Evolutionary conservation across 2,113 vertebrate genomes (phyloP).

Genomic region (Aegithalos caudatus): DNA sequence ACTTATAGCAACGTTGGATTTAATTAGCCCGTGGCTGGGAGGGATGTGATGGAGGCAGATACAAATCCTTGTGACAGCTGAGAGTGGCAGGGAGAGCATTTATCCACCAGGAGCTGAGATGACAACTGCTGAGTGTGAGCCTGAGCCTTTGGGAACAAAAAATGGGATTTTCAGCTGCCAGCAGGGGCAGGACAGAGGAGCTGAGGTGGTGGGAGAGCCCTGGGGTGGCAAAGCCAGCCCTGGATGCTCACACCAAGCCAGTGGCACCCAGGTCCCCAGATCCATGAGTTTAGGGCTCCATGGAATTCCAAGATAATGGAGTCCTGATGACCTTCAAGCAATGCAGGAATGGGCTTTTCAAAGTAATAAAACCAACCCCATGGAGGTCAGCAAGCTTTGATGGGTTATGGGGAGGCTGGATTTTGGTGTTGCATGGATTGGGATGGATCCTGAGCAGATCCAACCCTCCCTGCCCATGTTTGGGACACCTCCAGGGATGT

Average conservation of each 20-base stretch:
- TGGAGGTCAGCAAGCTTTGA: fast-evolving
- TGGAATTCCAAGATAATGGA: too few species aligned
- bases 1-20: constrained; percentile 11
- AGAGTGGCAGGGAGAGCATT: constrained; percentile 8
- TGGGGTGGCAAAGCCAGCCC: background rate
- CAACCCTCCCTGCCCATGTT: background rate
- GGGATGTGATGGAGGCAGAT: constrained; percentile 5
- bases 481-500: background rate
- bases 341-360: background rate
- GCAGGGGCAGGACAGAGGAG: background rate
- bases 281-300: background rate
- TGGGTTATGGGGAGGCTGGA: background rate
- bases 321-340: background rate
- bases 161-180: background rate
- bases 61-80: constrained; percentile 44
- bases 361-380: background rate
- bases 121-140: background rate
- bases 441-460: background rate
- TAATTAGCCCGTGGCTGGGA: constrained; percentile 51
- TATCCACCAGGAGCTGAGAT: background rate
- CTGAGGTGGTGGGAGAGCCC: background rate
- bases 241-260: background rate
- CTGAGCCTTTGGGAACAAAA: background rate
- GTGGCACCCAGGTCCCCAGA: background rate
- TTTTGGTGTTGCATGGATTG: background rate